A percentile compares a stretch with the other conserved stretches of the same genome.
These are phyloP conservation scores for Malachius bipustulatus DNA, from an alignment of 2,888 invertebrate species.

Conservation along the genomic window DNA sequence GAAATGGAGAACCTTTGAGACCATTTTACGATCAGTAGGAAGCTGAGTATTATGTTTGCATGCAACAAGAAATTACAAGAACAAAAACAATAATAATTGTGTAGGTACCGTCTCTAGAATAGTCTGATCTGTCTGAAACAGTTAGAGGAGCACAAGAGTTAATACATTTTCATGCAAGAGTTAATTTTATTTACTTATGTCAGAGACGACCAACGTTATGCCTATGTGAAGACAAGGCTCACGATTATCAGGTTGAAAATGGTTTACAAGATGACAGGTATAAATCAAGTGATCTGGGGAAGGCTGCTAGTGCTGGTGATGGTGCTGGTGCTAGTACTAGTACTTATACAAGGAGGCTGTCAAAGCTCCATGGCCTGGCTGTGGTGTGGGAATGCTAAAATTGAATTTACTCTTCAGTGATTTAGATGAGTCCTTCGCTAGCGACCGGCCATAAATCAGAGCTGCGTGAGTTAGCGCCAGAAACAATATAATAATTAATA, in stretches of 20 bases:
- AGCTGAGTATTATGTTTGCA: too few species aligned
- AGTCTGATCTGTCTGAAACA: not conserved
- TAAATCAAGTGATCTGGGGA: slow-evolving; percentile 28
- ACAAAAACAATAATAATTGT: not conserved
- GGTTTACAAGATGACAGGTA: slow-evolving; percentile 27
- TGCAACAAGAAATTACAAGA: too few species aligned
- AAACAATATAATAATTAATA: slow-evolving; percentile 26
- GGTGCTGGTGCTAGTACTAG: too few species aligned
- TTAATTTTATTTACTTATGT: slow-evolving; percentile 2
- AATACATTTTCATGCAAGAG: not conserved
- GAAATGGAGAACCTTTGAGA: too few species aligned
- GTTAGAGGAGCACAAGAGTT: not conserved
- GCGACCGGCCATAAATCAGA: slow-evolving; percentile 21
- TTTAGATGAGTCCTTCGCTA: slow-evolving; percentile 30
- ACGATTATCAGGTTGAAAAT: slow-evolving; percentile 23
- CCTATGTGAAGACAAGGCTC: slow-evolving; percentile 19
- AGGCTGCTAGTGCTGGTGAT: too few species aligned
- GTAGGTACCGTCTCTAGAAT: not conserved
- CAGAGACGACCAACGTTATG: too few species aligned
- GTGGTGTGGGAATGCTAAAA: slow-evolving; percentile 32
- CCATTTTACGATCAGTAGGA: too few species aligned
- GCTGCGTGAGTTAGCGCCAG: slow-evolving; percentile 24
- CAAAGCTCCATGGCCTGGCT: slow-evolving; percentile 1
- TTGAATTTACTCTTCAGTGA: slow-evolving; percentile 34
- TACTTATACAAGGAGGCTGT: too few species aligned